Conservation (phyloP, 92 coral and sea anemone genomes). For the Nematostella vectensis region DNA sequence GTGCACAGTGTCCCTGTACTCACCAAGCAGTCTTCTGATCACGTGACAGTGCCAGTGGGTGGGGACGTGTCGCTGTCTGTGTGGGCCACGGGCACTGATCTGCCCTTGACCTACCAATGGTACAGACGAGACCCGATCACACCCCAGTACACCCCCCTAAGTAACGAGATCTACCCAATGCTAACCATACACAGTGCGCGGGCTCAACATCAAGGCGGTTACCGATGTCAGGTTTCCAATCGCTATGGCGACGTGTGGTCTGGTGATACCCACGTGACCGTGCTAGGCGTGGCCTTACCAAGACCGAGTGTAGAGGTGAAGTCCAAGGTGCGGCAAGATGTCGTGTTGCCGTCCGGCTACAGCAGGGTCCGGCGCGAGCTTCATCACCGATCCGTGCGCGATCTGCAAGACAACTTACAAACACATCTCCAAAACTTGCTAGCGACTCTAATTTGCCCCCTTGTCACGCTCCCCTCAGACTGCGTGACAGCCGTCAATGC, state of each 20-base stretch:
- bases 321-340: constrained; percentile 2
- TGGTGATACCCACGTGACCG: constrained; percentile 31
- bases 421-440: constrained; percentile 6
- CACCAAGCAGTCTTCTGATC: constrained; percentile 40
- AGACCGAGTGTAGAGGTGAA: constrained; percentile 27
- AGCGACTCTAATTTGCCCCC: constrained; percentile 9
- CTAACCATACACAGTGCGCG: constrained; percentile 16
- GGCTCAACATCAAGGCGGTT: constrained; percentile 38
- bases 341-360: background rate
- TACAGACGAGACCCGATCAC: no score
- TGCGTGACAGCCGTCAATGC: constrained; percentile 19
- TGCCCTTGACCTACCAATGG: constrained; percentile 56
- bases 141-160: constrained; percentile 31
- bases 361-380: background rate
- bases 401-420: background rate
- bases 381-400: background rate
- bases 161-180: constrained; percentile 28
- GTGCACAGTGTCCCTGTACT: constrained; percentile 63
- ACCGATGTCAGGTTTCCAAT: constrained; percentile 53
- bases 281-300: constrained; percentile 35
- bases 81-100: constrained; percentile 22
- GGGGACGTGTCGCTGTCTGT: constrained; percentile 38
- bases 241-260: constrained; percentile 46
- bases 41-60: constrained; percentile 27
- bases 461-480: constrained; percentile 28